phyloP scores from a whole-genome alignment of 2,888 invertebrate genomes.

The Meteorus cinctellus region DNA sequence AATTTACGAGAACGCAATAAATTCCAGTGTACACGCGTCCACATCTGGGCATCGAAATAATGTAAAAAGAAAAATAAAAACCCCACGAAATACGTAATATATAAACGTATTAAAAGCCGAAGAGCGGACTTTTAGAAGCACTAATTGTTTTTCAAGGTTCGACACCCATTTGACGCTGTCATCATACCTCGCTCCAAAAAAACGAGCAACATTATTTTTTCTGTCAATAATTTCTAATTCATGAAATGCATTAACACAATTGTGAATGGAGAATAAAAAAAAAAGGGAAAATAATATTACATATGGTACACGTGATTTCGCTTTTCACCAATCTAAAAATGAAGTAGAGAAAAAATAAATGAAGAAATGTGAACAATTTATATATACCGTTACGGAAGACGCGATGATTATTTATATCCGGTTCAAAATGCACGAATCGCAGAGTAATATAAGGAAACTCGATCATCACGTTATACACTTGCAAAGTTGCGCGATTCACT shows the following conservation, averaged over 20 bases:
- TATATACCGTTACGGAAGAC: conserved; percentile 6
- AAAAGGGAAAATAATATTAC: background rate
- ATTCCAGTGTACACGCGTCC: background rate
- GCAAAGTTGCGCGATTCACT: conserved; percentile 29
- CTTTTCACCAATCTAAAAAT: background rate
- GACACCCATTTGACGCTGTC: background rate
- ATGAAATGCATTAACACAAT: background rate
- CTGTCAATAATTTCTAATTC: conserved; percentile 4
- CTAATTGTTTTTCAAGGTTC: conserved; percentile 7
- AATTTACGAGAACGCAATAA: background rate
- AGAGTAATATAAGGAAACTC: conserved; percentile 36
- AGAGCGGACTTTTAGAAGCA: background rate
- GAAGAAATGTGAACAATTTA: background rate
- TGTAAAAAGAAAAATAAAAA: background rate
- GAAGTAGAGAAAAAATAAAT: background rate
- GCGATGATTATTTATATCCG: conserved; percentile 28
- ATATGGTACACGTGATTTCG: background rate
- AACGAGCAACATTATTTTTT: background rate
- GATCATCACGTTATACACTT: conserved; percentile 28
- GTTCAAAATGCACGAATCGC: conserved; percentile 2
- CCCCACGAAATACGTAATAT: background rate
- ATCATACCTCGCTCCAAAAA: background rate
- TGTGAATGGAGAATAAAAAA: background rate
- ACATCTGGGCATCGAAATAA: background rate
- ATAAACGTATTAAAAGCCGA: background rate